Evolutionary conservation across 2,113 vertebrate species (phyloP).

Genomic region (Tragelaphus buxtoni): DNA sequence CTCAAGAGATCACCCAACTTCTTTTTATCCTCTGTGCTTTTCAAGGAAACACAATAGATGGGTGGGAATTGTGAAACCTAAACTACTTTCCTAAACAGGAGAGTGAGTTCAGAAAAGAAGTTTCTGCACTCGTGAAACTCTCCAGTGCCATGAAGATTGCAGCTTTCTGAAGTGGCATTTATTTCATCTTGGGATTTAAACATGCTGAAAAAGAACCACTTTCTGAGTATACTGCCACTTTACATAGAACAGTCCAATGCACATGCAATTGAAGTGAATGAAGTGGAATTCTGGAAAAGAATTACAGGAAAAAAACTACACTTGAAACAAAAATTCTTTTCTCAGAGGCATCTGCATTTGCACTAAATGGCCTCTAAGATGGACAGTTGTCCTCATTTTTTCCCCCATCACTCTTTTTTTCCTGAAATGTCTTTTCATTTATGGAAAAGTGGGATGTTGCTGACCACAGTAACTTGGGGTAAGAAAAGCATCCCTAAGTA

Average conservation of each 20-base stretch:
- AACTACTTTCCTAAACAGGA: slow-evolving; percentile 13
- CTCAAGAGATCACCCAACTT: neutral
- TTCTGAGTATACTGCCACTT: neutral
- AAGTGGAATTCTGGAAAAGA: neutral
- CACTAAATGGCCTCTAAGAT: neutral
- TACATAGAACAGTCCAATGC: neutral
- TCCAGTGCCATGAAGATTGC: neutral
- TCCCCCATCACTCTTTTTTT: neutral
- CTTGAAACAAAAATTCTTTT: neutral
- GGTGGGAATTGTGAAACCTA: neutral
- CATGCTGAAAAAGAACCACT: neutral
- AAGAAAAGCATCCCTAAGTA: neutral
- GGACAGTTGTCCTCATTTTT: neutral
- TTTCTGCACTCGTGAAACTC: neutral
- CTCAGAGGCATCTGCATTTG: neutral
- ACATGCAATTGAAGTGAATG: neutral
- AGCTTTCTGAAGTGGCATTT: neutral
- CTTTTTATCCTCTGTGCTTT: slow-evolving; percentile 4
- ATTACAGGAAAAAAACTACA: neutral
- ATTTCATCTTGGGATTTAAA: neutral
- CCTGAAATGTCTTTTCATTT: neutral
- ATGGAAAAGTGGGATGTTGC: neutral
- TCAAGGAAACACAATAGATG: neutral
- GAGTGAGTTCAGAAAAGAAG: neutral
- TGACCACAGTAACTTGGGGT: neutral